A percentile compares a stretch with the other conserved stretches of the same genome.
phyloP scores from a whole-genome alignment of 2,113 vertebrate genomes.

The Notarius quadriscutis region DNA sequence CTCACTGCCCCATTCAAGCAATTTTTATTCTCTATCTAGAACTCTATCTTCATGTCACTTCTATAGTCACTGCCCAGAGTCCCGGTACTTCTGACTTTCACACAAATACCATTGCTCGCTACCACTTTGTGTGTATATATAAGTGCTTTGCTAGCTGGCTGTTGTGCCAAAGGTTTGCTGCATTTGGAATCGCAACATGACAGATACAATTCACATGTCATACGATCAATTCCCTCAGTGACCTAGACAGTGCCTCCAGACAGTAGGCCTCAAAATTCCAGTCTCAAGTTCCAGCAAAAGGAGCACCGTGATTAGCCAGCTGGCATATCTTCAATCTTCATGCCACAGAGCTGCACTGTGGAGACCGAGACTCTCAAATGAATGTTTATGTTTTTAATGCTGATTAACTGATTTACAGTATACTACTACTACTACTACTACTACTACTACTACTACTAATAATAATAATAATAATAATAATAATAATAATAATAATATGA shows the following conservation, averaged over 20 bases:
- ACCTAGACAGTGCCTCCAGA: slow-evolving; percentile 16
- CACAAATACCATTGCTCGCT: background rate
- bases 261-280: slow-evolving; percentile 14
- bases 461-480: too few species aligned
- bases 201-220: slow-evolving; percentile 20
- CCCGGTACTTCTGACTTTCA: background rate
- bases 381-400: background rate
- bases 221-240: slow-evolving; percentile 13
- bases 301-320: slow-evolving; percentile 19
- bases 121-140: background rate
- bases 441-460: too few species aligned
- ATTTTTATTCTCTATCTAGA: background rate
- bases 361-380: background rate
- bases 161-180: background rate
- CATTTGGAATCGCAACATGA: slow-evolving; percentile 27
- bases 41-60: background rate
- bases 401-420: background rate
- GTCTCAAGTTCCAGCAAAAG: slow-evolving; percentile 35
- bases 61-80: background rate
- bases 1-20: background rate
- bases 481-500: too few species aligned
- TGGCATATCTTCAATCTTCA: slow-evolving; percentile 33
- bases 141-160: background rate
- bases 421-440: background rate
- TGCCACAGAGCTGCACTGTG: slow-evolving; percentile 16